A percentile compares a stretch with the other conserved stretches of the same genome.
Conservation (phyloP, 2,113 vertebrate species). For the Chionis minor region DNA sequence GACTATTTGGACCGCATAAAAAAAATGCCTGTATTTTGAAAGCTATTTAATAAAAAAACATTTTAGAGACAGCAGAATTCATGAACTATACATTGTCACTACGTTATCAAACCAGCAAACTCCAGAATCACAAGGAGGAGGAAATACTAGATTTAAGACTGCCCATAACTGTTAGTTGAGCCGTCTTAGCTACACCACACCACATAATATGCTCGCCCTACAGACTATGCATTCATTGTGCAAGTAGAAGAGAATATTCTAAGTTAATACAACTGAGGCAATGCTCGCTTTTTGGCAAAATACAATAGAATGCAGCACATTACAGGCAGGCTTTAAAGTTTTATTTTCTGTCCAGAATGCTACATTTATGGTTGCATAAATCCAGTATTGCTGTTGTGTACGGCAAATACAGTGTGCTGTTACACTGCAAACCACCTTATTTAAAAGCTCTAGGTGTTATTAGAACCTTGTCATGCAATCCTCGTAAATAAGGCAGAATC, state of each 20-base stretch:
- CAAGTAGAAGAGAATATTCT: not conserved
- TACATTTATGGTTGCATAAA: not conserved
- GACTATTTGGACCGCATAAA: not conserved
- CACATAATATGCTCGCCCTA: rapidly evolving
- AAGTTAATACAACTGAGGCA: not conserved
- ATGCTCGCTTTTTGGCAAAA: not conserved
- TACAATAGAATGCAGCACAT: not conserved
- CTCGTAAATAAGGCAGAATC: not conserved
- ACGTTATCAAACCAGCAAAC: not conserved
- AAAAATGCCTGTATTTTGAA: not conserved
- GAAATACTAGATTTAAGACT: not conserved
- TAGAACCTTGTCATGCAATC: not conserved
- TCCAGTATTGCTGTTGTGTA: rapidly evolving
- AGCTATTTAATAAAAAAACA: not conserved
- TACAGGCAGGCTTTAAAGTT: not conserved
- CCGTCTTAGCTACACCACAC: not conserved
- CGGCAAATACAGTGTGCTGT: not conserved
- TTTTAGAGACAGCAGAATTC: not conserved
- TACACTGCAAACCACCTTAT: not conserved
- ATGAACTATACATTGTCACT: not conserved
- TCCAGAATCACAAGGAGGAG: not conserved
- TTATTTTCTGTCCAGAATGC: not conserved
- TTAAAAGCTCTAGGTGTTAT: not conserved
- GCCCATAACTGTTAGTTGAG: not conserved
- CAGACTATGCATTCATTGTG: rapidly evolving